phyloP scores from a whole-genome alignment of 1,140 invertebrate genomes.

The Lepidurus apus region DNA sequence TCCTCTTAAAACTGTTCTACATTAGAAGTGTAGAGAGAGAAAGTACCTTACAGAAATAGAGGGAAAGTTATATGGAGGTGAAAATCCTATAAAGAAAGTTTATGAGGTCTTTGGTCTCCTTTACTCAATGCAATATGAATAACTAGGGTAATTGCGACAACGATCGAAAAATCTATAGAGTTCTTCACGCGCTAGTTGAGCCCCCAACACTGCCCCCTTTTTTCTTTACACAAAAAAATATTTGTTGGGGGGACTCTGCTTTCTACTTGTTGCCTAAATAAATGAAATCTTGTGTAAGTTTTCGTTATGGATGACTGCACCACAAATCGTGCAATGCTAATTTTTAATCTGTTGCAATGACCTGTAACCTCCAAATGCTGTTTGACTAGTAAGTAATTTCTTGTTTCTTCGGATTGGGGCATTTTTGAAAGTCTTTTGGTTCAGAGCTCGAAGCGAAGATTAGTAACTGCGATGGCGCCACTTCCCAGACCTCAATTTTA shows the following conservation, averaged over 20 bases:
- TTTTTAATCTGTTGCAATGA: conserved; percentile 5
- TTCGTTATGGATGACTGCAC: no score
- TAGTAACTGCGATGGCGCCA: background rate
- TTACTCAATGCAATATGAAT: no score
- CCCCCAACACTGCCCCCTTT: no score
- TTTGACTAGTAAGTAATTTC: background rate
- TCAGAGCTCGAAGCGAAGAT: background rate
- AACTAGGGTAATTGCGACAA: no score
- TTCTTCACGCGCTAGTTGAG: no score
- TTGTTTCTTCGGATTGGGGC: background rate
- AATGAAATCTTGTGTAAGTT: no score
- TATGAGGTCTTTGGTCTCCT: background rate
- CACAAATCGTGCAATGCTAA: background rate
- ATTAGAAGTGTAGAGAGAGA: conserved; percentile 1
- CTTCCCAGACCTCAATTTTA: background rate
- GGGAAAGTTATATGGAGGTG: conserved; percentile 21
- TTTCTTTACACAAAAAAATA: no score
- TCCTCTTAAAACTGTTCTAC: background rate
- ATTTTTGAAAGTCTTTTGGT: background rate
- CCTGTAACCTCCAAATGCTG: conserved; percentile 2
- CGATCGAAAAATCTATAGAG: no score
- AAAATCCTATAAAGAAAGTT: background rate
- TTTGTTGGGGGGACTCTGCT: no score
- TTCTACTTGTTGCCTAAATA: no score
- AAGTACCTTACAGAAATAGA: background rate